phyloP scores from a whole-genome alignment of 1,140 invertebrate species.

The Drosophila lini region DNA sequence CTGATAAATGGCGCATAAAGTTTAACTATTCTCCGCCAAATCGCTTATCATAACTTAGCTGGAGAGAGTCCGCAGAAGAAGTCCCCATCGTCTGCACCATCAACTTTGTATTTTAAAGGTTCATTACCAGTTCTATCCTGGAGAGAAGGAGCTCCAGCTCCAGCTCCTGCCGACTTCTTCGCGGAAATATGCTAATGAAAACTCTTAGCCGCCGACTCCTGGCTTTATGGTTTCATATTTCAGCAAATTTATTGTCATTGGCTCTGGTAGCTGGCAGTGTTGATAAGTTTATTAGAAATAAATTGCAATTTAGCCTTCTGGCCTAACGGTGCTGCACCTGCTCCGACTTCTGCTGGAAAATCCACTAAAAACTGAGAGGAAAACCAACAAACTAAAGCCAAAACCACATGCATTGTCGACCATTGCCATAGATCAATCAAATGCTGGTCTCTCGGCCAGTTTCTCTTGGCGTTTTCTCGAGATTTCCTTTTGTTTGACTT shows the following conservation, averaged over 20 bases:
- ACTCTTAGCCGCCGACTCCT: slow-evolving; percentile 49
- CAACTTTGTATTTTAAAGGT: slow-evolving; percentile 74
- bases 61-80: slow-evolving; percentile 6
- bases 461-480: slow-evolving; percentile 50
- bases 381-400: slow-evolving; percentile 27
- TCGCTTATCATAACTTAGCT: slow-evolving; percentile 67
- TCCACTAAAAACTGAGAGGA: slow-evolving; percentile 7
- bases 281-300: slow-evolving; percentile 83
- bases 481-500: slow-evolving; percentile 63
- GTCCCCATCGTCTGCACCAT: slow-evolving; percentile 35
- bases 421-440: slow-evolving; percentile 81
- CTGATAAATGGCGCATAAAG: slow-evolving; percentile 69
- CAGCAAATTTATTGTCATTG: slow-evolving; percentile 69
- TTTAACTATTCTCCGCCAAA: slow-evolving; percentile 68
- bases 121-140: slow-evolving; percentile 53
- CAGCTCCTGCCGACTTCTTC: slow-evolving; percentile 2
- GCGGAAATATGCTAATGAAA: slow-evolving; percentile 78
- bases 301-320: slow-evolving; percentile 74
- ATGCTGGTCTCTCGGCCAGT: slow-evolving; percentile 56
- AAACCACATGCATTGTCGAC: slow-evolving; percentile 67
- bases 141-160: neutral
- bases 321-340: slow-evolving; percentile 50
- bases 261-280: slow-evolving; percentile 69
- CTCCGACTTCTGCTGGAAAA: slow-evolving; percentile 10
- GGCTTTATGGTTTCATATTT: slow-evolving; percentile 81